Evolutionary conservation across 1,140 invertebrate genomes (phyloP), one percentile per base, ranked within the genome.

Genomic region (Steinernema khuongi): DNA sequence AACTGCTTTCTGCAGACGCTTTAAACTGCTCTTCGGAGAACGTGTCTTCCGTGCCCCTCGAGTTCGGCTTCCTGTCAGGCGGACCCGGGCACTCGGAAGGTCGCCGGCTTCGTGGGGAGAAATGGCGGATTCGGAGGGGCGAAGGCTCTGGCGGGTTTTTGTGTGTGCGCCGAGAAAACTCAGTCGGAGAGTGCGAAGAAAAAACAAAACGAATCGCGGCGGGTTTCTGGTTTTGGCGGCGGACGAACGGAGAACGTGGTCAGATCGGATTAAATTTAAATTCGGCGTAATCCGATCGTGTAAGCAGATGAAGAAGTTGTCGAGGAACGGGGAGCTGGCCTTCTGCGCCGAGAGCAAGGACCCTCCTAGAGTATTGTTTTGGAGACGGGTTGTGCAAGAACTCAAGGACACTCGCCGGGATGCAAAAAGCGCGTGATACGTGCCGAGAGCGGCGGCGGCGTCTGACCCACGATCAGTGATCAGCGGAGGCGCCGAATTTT

Each of bases 11-110:
- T 60, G 50, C 50, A 60, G 50, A 60, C 50, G 26, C n/a, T n/a
- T 60, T 60, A 60, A 60, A 60, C 50, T 60, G 14, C n/a, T 41
- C n/a, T 41, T n/a, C n/a, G n/a, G n/a, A n/a, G 36, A 41, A 41
- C 36, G 36, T 41, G 7, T 11, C n/a, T n/a, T n/a, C n/a, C n/a
- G n/a, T n/a, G n/a, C n/a, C n/a, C n/a, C n/a, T n/a, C n/a, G n/a
- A n/a, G n/a, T n/a, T n/a, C n/a, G n/a, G n/a, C n/a, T n/a, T n/a
- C n/a, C n/a, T n/a, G n/a, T n/a, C n/a, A n/a, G n/a, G n/a, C n/a
- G n/a, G n/a, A n/a, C n/a, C n/a, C n/a, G n/a, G n/a, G n/a, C n/a
- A n/a, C n/a, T n/a, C n/a, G n/a, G 36, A 41, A 41, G 36, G n/a
- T 41, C 36, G 7, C 36, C n/a, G 36, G 36, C n/a, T 41, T 7